Conservation (phyloP, 2,888 invertebrate genomes). For the Andrena praecox region DNA sequence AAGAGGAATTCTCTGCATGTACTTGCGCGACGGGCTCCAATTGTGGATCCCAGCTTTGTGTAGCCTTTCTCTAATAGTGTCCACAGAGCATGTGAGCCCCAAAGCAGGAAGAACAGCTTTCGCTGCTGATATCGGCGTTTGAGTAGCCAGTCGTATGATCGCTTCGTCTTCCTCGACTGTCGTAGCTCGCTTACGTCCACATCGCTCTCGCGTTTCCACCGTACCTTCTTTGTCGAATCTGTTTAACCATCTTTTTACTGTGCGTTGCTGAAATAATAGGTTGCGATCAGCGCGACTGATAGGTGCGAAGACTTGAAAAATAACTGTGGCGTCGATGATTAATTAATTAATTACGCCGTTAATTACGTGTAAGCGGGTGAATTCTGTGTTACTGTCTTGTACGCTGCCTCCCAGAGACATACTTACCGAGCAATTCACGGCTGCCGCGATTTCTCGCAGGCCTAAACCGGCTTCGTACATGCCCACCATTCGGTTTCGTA, state of each 20-base stretch:
- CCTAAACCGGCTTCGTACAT: constrained; percentile 84
- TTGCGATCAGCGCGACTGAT: background rate
- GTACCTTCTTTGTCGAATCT: constrained; percentile 83
- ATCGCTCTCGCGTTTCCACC: constrained; percentile 82
- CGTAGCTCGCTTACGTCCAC: constrained; percentile 83
- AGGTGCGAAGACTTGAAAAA: background rate
- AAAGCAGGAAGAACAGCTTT: constrained; percentile 83
- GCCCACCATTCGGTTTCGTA: constrained; percentile 83
- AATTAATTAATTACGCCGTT: no score
- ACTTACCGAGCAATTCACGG: constrained; percentile 82
- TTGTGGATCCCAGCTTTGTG: constrained; percentile 84
- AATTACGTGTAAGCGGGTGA: background rate
- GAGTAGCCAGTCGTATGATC: constrained; percentile 81
- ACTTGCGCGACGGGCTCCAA: constrained; percentile 83
- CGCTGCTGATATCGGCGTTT: constrained; percentile 83
- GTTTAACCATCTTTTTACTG: constrained; percentile 83
- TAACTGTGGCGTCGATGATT: no score
- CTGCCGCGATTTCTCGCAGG: constrained; percentile 81
- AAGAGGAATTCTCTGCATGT: constrained; percentile 82
- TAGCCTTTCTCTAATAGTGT: constrained; percentile 82
- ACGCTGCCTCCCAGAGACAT: background rate
- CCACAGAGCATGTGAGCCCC: constrained; percentile 83
- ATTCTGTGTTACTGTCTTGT: background rate
- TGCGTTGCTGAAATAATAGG: constrained; percentile 79
- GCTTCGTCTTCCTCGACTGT: constrained; percentile 83